These are phyloP conservation scores for Chaenogobius annularis DNA, from an alignment of 2,113 vertebrate genomes.

Conservation along the genomic window DNA sequence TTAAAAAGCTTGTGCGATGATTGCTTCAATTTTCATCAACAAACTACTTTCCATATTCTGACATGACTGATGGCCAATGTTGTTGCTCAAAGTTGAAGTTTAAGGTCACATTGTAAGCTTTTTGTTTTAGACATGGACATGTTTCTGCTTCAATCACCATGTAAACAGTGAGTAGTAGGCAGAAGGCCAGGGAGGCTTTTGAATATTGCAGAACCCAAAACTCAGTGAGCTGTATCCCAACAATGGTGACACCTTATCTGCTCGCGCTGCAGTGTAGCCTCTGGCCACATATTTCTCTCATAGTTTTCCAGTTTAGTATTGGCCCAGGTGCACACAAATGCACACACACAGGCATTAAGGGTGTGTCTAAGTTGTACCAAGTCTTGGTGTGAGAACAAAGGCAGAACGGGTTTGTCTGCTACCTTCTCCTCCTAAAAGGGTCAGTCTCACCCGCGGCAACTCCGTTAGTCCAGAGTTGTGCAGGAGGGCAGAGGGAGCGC, in stretches of 20 bases:
- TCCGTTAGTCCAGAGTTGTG: slow-evolving; percentile 35
- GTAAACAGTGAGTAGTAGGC: slow-evolving; percentile 12
- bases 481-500: slow-evolving; percentile 2
- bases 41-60: background rate
- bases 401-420: slow-evolving; percentile 64
- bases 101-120: background rate
- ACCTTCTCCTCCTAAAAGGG: slow-evolving; percentile 41
- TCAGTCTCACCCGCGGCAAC: slow-evolving; percentile 39
- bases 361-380: slow-evolving; percentile 51
- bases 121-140: background rate
- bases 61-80: background rate
- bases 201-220: slow-evolving; percentile 10
- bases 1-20: background rate
- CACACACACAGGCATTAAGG: slow-evolving; percentile 21
- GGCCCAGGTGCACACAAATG: background rate
- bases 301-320: slow-evolving; percentile 18
- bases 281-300: slow-evolving; percentile 28
- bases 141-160: slow-evolving; percentile 5
- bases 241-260: slow-evolving; percentile 1
- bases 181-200: background rate
- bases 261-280: slow-evolving; percentile 2
- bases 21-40: background rate
- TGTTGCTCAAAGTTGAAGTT: background rate
- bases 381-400: slow-evolving; percentile 44
- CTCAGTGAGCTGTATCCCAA: slow-evolving; percentile 20